Evolutionary conservation across 2,113 vertebrate species (phyloP).

Genomic region (Ardeotis arabs): DNA sequence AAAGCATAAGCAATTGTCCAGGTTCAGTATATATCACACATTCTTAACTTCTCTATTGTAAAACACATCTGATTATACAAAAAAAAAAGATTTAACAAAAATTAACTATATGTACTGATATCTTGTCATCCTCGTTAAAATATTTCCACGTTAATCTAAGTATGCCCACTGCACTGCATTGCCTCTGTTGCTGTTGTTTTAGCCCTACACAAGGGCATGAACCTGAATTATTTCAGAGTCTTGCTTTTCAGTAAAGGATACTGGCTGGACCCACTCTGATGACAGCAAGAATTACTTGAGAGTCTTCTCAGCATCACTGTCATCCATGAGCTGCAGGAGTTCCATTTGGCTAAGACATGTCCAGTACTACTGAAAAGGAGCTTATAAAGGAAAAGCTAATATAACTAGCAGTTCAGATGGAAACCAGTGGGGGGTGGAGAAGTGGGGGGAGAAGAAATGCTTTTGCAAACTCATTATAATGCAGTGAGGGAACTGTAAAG

Average conservation of each 20-base stretch:
- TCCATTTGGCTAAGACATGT: neutral
- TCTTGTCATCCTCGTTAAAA: neutral
- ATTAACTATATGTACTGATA: neutral
- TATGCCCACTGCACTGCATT: neutral
- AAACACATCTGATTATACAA: neutral
- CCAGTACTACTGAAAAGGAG: neutral
- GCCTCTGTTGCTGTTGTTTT: neutral
- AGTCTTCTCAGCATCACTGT: neutral
- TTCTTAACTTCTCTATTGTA: neutral
- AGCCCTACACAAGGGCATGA: neutral
- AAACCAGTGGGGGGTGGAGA: neutral
- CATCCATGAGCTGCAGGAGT: neutral
- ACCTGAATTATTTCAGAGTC: neutral
- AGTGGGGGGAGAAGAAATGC: neutral
- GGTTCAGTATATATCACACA: neutral
- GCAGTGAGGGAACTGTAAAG: neutral
- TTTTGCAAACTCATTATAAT: conserved; percentile 9
- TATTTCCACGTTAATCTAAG: neutral
- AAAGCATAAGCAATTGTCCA: neutral
- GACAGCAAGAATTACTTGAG: neutral
- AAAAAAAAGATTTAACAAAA: neutral
- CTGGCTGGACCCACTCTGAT: neutral
- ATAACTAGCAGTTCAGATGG: neutral
- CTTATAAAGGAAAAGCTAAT: conserved; percentile 22
- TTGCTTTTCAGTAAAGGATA: neutral